Conservation (phyloP, 2,888 invertebrate species). For the Rhyacophila evoluta region DNA sequence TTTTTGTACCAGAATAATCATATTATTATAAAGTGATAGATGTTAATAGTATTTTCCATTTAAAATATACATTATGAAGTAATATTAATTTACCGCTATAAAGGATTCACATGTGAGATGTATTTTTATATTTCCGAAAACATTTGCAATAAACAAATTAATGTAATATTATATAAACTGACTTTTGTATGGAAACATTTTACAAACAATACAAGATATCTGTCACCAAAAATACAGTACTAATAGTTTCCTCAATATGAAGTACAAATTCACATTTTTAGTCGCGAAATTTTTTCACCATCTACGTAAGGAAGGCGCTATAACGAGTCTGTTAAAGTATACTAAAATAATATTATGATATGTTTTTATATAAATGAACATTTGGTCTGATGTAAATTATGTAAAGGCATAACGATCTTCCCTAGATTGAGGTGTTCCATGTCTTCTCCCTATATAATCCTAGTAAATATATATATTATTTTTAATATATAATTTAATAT, state of each 20-base stretch:
- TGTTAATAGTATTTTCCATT: background rate
- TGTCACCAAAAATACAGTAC: background rate
- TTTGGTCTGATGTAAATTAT: constrained; percentile 3
- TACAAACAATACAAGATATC: background rate
- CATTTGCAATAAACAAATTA: background rate
- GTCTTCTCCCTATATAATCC: background rate
- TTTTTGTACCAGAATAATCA: background rate
- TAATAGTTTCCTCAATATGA: background rate
- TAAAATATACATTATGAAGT: too few relatives aligned
- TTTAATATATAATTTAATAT: background rate
- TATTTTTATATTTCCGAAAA: background rate
- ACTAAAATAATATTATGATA: background rate
- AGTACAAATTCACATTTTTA: constrained; percentile 6
- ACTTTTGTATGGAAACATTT: background rate
- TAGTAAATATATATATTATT: constrained; percentile 4
- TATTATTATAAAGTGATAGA: background rate
- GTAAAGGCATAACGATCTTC: background rate
- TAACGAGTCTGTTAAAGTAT: background rate
- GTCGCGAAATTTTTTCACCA: background rate
- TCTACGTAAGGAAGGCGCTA: background rate
- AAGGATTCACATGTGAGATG: background rate
- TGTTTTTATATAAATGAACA: background rate
- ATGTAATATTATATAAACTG: background rate
- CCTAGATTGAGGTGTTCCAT: background rate
- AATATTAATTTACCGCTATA: too few relatives aligned